Conservation (phyloP, 2,888 invertebrate species). For the Phengaris arion region DNA sequence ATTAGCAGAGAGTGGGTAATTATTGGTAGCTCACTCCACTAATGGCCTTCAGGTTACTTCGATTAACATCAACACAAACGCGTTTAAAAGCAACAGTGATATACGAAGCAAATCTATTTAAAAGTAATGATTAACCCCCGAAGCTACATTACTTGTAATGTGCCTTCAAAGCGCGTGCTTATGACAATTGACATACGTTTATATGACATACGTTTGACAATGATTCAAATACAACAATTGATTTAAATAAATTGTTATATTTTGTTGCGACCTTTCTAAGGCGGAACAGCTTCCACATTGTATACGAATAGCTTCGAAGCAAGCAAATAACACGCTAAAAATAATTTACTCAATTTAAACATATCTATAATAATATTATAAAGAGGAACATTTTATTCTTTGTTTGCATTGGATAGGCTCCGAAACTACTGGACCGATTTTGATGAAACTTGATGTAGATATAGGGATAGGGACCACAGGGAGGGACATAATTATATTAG, state of each 20-base stretch:
- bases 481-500: not conserved
- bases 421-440: too few species aligned
- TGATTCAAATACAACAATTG: slow-evolving; percentile 5
- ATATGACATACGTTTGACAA: not conserved
- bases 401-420: too few species aligned
- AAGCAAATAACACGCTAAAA: not conserved
- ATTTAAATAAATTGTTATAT: not conserved
- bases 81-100: slow-evolving; percentile 52
- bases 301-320: not conserved
- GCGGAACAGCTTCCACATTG: not conserved
- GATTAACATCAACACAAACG: slow-evolving; percentile 60
- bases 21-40: slow-evolving; percentile 41
- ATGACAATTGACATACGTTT: not conserved
- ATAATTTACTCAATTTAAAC: not conserved
- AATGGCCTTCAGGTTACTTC: slow-evolving; percentile 49
- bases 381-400: too few species aligned
- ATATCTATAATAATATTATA: not conserved
- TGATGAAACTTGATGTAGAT: too few species aligned
- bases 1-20: slow-evolving; percentile 53
- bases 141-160: slow-evolving; percentile 26
- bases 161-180: not conserved
- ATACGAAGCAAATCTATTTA: slow-evolving; percentile 55
- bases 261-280: not conserved
- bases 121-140: slow-evolving; percentile 34
- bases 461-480: too few species aligned